Evolutionary conservation across 1,140 invertebrate species (phyloP), one percentile per base, ranked within the genome.

Genomic region (Drosophila saltans): DNA sequence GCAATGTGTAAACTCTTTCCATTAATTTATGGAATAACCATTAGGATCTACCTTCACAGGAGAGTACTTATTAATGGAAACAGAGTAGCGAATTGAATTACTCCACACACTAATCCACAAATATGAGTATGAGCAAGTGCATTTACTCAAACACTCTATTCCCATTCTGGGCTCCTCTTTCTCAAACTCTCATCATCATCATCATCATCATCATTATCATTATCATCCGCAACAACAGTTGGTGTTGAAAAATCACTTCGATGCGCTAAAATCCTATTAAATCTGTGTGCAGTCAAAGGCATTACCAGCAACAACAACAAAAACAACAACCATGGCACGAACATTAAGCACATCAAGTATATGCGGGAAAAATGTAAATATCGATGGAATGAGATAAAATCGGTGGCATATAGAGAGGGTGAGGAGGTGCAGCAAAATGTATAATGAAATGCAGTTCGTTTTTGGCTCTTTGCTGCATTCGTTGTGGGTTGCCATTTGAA

Each of bases 231-330:
- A 36, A 36, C 6, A 63, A 66, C 33, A 61, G 58, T 58, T 21
- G 63, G 78, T 64, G 71, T 81, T 72, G 72, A 69, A 75, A 56
- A 88, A 86, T 88, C 82, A 88, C 83, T 88, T 67, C 75, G 59
- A 69, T 88, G 82, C 79, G 82, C 79, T 76, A 72, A 77, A 83
- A 83, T 86, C 76, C 72, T 73, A 86, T 82, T 86, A 86, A 86
- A 72, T 82, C 82, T 64, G 40, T 60, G 71, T 72, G 65, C 75
- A 73, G 62, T 67, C 64, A 66, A 67, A 63, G 64, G 39, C 58
- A 48, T 58, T 55, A 24, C 6, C 21, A 65, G 33, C 39, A 65
- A 48, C 65, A 64, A 60, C 60, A 69, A 52, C 62, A 77, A 56
- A 72, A 66, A 39, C 55, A 36, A 36, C 3, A 36, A 36, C 6